Evolutionary conservation across 2,797 vertebrate genomes (phyloP), one percentile per base, ranked within the genome.

Genomic region (Enteromius treurensis): DNA sequence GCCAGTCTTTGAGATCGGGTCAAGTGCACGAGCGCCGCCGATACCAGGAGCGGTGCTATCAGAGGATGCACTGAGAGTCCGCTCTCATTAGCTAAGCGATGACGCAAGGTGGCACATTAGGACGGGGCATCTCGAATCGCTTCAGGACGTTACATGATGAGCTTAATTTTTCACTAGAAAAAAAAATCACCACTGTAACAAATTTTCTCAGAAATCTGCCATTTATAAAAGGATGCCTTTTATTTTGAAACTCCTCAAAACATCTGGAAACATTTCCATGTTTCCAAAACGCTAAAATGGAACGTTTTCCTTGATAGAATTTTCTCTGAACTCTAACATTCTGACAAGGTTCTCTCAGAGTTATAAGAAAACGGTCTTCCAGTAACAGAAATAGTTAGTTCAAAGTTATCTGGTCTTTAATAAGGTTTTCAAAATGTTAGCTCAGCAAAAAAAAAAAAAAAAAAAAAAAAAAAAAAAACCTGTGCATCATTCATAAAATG

Each of bases 1-100:
- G 86, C 40, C 29, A 34, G 79, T 67, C 62, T 86, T 88, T 88
- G 77, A 88, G 82, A 45, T 47, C 42, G 29, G 3, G 7, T 77
- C 53, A 78, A 55, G 40, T 34, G 76, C 68, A 64, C 68, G 37
- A 67, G 60, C 55, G 42, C 67, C 69, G 32, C 68, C 67, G 80
- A 65, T 60, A 32, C 71, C 62, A 60, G 29, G 34, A 77, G 70
- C 68, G 29, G 76, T 69, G 23, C 47, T 68, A 80, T 68, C 79
- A 84, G 77, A 86, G 51, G 49, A 37, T 14, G 6, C 80, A 42
- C 75, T 69, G 76, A 71, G 9, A 26, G 55, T 40, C 76, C 17
- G 32, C 5, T 42, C 19, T 69, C 76, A 73, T 86, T 83, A 79
- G 81, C 69, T 79, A 80, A 87, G 40, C 53, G 9, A 75, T 85